A percentile compares a stretch with the other conserved stretches of the same genome.
These are phyloP conservation scores for Pteropus alecto DNA, from an alignment of 2,113 vertebrate genomes.

Conservation along the genomic window DNA sequence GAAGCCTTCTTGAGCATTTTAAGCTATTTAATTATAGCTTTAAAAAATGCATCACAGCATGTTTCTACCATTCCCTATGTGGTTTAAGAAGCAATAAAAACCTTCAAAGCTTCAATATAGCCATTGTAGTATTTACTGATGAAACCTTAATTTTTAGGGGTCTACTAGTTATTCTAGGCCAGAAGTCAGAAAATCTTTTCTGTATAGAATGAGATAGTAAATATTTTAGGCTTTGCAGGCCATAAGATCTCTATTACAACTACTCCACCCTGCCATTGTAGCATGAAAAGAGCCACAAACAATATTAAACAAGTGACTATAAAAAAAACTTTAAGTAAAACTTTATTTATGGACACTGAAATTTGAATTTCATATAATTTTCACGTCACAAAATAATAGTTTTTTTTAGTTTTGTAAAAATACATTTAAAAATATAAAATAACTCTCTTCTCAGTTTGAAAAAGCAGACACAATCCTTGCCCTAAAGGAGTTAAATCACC, in stretches of 20 bases:
- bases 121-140: background rate
- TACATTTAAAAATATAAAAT: background rate
- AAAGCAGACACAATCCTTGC: background rate
- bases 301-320: background rate
- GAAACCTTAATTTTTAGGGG: constrained; percentile 15
- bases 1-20: constrained; percentile 13
- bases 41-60: background rate
- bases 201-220: background rate
- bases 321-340: constrained; percentile 5
- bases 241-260: background rate
- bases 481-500: background rate
- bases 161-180: background rate
- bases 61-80: background rate
- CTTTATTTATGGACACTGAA: background rate
- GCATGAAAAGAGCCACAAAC: background rate
- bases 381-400: background rate
- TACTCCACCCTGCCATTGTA: background rate
- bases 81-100: constrained; percentile 48
- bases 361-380: constrained; percentile 16
- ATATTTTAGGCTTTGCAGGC: constrained; percentile 5
- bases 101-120: background rate
- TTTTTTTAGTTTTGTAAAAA: constrained; percentile 36
- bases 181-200: background rate
- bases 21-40: constrained; percentile 36
- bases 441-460: background rate